A percentile compares a stretch with the other conserved stretches of the same genome.
These are phyloP conservation scores for Oryzias melastigma DNA, from an alignment of 2,113 vertebrate species.

Conservation along the genomic window DNA sequence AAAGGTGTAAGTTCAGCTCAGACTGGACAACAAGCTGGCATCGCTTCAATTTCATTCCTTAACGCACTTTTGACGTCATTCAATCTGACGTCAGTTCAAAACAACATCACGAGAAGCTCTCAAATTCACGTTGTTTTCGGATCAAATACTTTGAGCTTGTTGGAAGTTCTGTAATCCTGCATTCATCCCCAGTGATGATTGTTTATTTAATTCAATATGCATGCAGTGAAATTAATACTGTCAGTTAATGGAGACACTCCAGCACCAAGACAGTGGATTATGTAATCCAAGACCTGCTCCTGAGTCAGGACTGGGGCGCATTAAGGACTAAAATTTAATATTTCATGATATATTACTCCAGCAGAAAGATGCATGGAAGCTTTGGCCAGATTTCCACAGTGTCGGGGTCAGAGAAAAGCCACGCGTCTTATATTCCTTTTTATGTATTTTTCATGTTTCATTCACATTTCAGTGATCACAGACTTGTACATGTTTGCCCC, in stretches of 20 bases:
- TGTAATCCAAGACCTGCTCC: conserved; percentile 45
- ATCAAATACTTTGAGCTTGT: too few relatives aligned
- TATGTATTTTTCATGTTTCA: conserved; percentile 34
- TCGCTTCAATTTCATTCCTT: not conserved
- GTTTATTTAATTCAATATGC: not conserved
- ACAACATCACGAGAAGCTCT: not conserved
- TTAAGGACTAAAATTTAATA: conserved; percentile 57
- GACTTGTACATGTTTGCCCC: conserved; percentile 29
- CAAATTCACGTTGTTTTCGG: not conserved
- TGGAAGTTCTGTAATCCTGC: not conserved
- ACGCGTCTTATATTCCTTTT: not conserved
- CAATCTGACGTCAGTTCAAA: conserved; percentile 31
- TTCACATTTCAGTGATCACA: conserved; percentile 25
- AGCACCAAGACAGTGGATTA: conserved; percentile 52
- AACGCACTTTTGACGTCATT: conserved; percentile 26
- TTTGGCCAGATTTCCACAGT: not conserved
- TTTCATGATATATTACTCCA: conserved; percentile 61
- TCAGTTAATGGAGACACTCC: conserved; percentile 32
- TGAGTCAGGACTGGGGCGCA: conserved; percentile 42
- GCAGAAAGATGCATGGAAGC: conserved; percentile 41
- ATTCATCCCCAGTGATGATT: not conserved
- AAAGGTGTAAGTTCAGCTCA: conserved; percentile 1
- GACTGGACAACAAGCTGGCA: conserved; percentile 2
- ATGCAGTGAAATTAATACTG: conserved; percentile 20
- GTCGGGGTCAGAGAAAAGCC: conserved; percentile 27